These are phyloP conservation scores for Micronisus gabar DNA, from an alignment of 2,113 vertebrate species.

Conservation along the genomic window DNA sequence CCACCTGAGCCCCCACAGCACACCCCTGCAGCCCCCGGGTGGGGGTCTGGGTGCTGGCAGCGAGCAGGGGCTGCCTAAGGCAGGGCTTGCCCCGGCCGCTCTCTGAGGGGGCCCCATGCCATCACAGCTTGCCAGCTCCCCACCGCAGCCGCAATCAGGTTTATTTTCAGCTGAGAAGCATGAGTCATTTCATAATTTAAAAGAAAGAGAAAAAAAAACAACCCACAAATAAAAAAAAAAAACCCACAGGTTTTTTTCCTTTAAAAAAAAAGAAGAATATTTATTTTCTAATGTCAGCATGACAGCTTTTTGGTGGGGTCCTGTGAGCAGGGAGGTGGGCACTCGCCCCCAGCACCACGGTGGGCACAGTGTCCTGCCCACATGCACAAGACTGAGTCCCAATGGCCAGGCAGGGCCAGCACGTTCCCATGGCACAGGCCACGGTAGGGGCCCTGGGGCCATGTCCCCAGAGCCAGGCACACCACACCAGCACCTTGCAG, in stretches of 20 bases:
- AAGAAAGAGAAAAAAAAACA: background rate
- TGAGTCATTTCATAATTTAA: slow-evolving; percentile 25
- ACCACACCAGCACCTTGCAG: background rate
- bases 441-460: fast-evolving
- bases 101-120: background rate
- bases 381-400: fast-evolving
- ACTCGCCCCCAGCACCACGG: fast-evolving
- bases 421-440: background rate
- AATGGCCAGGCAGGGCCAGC: background rate
- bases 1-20: background rate
- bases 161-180: slow-evolving; percentile 16
- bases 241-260: fast-evolving
- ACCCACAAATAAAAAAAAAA: background rate
- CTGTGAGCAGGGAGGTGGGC: background rate
- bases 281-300: background rate
- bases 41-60: background rate
- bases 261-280: background rate
- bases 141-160: background rate
- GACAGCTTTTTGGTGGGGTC: background rate
- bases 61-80: background rate
- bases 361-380: background rate
- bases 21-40: fast-evolving
- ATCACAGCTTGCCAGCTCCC: background rate
- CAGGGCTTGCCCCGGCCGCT: background rate
- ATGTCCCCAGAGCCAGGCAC: background rate